Conservation (phyloP, 92 coral and sea anemone genomes). For the Scolanthus callimorphus region DNA sequence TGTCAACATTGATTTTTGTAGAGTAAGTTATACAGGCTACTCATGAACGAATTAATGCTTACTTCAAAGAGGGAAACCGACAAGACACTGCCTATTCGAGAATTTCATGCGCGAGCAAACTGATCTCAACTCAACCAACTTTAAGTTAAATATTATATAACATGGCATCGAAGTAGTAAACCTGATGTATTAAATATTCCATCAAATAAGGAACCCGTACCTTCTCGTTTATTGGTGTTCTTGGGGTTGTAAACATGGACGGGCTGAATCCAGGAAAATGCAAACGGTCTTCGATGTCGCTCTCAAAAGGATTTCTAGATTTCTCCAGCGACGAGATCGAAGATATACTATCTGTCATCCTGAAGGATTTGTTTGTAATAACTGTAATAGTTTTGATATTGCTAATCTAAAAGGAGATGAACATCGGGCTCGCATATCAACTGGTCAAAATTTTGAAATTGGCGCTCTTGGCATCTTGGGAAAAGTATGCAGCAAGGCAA, state of each 20-base stretch:
- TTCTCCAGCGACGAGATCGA: conserved; percentile 73
- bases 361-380: not conserved
- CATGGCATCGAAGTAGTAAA: too few species aligned
- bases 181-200: too few species aligned
- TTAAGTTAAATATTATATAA: too few species aligned
- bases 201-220: too few species aligned
- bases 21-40: too few species aligned
- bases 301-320: conserved; percentile 93
- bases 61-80: too few species aligned
- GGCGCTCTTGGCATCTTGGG: conserved; percentile 55
- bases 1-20: not conserved
- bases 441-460: conserved; percentile 58
- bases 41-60: too few species aligned
- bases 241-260: conserved; percentile 84
- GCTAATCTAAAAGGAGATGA: not conserved
- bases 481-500: not conserved
- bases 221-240: conserved; percentile 83
- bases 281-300: conserved; percentile 55
- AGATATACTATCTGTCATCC: conserved; percentile 59
- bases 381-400: not conserved
- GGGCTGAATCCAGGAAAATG: conserved; percentile 94
- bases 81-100: too few species aligned
- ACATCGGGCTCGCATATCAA: not conserved
- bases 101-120: too few species aligned
- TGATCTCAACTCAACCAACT: too few species aligned